Conservation (phyloP, 2,113 vertebrate genomes). For the Tapirus terrestris region DNA sequence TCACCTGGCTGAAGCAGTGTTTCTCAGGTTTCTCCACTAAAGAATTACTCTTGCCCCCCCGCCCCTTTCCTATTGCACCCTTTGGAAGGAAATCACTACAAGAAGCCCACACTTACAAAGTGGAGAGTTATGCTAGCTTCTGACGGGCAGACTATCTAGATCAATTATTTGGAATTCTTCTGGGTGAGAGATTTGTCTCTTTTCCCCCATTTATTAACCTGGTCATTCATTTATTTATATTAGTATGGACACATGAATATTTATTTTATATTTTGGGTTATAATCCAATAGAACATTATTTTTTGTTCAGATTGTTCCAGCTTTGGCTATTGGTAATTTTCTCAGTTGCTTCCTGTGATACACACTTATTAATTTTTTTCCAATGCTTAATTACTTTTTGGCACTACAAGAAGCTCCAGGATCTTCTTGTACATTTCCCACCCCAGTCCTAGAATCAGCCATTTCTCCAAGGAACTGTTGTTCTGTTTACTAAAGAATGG, state of each 20-base stretch:
- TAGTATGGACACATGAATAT: neutral
- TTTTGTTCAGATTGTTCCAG: neutral
- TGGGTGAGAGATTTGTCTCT: neutral
- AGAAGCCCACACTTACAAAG: too few species aligned
- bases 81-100: neutral
- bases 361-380: neutral
- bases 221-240: neutral
- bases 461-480: neutral
- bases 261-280: neutral
- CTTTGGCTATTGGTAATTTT: neutral
- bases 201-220: neutral
- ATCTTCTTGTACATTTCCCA: neutral
- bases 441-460: neutral
- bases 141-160: neutral
- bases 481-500: neutral
- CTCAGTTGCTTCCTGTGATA: neutral
- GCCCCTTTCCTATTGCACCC: neutral
- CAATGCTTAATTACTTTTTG: neutral
- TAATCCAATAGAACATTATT: neutral
- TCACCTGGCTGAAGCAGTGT: neutral
- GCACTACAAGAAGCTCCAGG: neutral
- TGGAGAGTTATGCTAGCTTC: neutral
- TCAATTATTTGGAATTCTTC: neutral
- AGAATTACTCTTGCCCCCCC: neutral
- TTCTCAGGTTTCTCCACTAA: neutral